Conservation (phyloP, 1,140 invertebrate species). For the Stenopsyche tienmushanensis region DNA sequence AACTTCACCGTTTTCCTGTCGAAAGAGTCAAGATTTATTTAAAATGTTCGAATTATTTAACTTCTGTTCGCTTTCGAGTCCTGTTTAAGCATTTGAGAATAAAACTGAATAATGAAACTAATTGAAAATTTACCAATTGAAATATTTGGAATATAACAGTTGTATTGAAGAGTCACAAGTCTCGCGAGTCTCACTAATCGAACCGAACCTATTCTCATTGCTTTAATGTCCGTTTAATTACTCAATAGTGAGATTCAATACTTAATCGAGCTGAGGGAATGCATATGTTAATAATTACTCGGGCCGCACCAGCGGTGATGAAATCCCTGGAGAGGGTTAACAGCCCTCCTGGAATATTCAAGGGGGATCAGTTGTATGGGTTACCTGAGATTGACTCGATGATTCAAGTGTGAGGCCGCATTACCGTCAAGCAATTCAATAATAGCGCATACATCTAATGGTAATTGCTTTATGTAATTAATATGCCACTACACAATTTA, state of each 20-base stretch:
- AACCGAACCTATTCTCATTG: too few species aligned
- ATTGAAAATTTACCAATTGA: too few species aligned
- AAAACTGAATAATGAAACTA: background rate
- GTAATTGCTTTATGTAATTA: too few species aligned
- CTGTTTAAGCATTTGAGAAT: background rate
- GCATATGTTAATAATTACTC: slow-evolving; percentile 31
- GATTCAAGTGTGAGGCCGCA: slow-evolving; percentile 5
- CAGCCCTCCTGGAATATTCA: background rate
- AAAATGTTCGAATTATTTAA: slow-evolving; percentile 10
- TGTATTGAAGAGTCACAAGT: too few species aligned
- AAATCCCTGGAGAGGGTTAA: background rate
- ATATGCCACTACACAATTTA: too few species aligned
- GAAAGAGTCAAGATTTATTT: too few species aligned
- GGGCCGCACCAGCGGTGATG: too few species aligned
- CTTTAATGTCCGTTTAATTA: slow-evolving; percentile 21
- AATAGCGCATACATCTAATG: too few species aligned
- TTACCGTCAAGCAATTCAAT: background rate
- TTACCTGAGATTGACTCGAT: slow-evolving; percentile 5
- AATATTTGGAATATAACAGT: too few species aligned
- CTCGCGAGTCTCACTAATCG: too few species aligned
- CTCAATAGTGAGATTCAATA: slow-evolving; percentile 19
- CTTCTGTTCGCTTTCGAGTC: background rate
- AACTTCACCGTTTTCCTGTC: slow-evolving; percentile 59
- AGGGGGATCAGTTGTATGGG: too few species aligned
- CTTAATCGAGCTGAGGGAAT: slow-evolving; percentile 6